Base-by-base conservation (phyloP, 2,888 invertebrate species). In the Calameuta pallipes region DNA sequence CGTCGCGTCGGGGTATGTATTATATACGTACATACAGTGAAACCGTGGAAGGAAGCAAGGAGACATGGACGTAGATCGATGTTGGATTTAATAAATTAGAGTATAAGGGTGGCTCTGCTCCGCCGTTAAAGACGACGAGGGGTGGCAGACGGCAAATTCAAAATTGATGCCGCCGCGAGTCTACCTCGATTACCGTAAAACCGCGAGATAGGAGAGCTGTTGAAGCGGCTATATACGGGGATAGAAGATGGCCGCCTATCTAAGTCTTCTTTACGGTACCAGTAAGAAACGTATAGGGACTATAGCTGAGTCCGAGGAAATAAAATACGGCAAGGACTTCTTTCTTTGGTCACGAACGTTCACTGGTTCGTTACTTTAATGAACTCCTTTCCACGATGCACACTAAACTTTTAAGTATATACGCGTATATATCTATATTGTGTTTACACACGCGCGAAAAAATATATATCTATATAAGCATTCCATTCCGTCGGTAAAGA, bases 361-460 rank as follows among this genome's bases (percentile, higher is more conserved):
- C 56, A 69, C 78, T 76, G 83, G 83, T 85, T 87, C 86, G 86
- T 87, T 88, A 88, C 85, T 82, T 85, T 86, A 88, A 88, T 85
- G 86, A 88, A 88, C 87, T 86, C 84, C 84, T 83, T 87, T 82
- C 82, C 84, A 76, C 84, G 80, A 84, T 79, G 80, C 79, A 82
- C 82, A 84, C 76, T 80, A 84, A 83, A 87, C 87, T 85, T 83
- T 15, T 41, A 41, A 41, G 41, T 6, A 41, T 15, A 41, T 15
- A 15, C 41, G 41, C 15, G 41, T 41, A 4, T 41, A 41, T 41
- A 41, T 15, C 41, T 41, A 6, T 41, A 41, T 41, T 15, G 15
- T 41, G 15, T 41, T 41, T 41, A 15, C 80, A 70, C 81, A 80
- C 82, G 78, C 81, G 82, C n/a, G 4, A 30, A 33, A 13, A 37